These are phyloP conservation scores for Apostichopus californicus DNA, from an alignment of 35 echinoderm and acorn worm genomes.

Conservation along the genomic window DNA sequence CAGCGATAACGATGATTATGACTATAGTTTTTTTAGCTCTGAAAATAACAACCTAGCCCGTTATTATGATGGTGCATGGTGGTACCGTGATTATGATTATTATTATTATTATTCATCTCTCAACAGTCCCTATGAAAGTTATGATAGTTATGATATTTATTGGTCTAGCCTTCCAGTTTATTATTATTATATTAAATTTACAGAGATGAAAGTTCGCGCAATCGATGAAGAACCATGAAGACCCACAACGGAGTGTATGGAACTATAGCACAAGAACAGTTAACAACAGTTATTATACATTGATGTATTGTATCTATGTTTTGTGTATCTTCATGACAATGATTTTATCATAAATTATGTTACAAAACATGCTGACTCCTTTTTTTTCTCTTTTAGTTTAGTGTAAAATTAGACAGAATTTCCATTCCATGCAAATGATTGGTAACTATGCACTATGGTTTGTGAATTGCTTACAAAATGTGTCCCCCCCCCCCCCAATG, in stretches of 20 bases:
- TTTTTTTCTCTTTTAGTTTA: no score
- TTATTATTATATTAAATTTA: no score
- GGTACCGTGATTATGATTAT: neutral
- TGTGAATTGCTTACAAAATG: neutral
- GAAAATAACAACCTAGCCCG: no score
- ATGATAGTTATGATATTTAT: neutral
- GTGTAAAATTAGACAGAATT: neutral
- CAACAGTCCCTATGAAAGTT: neutral
- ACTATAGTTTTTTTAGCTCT: neutral
- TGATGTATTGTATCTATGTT: neutral
- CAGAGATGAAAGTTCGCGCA: no score
- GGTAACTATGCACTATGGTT: neutral
- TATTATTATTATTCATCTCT: neutral
- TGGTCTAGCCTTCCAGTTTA: neutral
- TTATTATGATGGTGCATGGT: neutral
- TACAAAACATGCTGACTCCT: no score
- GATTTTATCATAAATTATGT: no score
- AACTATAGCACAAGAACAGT: no score
- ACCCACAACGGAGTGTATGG: no score
- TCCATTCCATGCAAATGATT: neutral
- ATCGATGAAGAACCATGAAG: no score
- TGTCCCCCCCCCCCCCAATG: neutral
- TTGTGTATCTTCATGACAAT: no score
- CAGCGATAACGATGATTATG: neutral
- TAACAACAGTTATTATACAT: no score